Evolutionary conservation across 2,888 invertebrate species (phyloP).

Genomic region (Malacosoma neustria): DNA sequence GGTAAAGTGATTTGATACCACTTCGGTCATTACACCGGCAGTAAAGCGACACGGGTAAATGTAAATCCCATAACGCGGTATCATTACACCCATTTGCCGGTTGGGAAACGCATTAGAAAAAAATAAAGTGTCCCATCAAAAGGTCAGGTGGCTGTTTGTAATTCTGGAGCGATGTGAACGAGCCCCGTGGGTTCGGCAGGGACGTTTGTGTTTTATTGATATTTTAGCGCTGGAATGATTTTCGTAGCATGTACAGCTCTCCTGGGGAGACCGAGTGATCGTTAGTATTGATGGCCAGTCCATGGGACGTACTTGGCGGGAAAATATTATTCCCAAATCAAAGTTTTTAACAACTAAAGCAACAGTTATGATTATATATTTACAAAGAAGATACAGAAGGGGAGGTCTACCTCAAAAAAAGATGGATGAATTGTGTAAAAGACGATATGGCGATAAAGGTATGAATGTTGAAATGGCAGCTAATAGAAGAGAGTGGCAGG

Average conservation of each 20-base stretch:
- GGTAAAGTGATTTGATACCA: constrained; percentile 26
- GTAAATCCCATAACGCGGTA: constrained; percentile 46
- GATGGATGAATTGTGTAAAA: too few species aligned
- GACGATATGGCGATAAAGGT: too few species aligned
- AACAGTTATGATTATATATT: too few species aligned
- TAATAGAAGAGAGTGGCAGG: too few species aligned
- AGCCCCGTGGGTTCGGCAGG: constrained; percentile 34
- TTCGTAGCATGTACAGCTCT: constrained; percentile 51
- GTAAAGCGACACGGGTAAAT: constrained; percentile 60
- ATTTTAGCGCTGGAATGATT: constrained; percentile 70
- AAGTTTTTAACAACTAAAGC: too few species aligned
- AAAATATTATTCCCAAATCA: constrained; percentile 6
- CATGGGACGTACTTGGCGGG: constrained; percentile 30
- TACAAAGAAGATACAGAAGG: too few species aligned
- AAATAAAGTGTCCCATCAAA: constrained; percentile 66
- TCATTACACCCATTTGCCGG: constrained; percentile 34
- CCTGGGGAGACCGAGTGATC: constrained; percentile 48
- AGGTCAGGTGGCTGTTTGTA: constrained; percentile 53
- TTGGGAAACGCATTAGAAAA: constrained; percentile 42
- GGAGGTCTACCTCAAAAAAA: too few species aligned
- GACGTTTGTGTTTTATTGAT: constrained; percentile 69
- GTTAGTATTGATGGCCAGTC: constrained; percentile 54
- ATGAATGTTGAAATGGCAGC: too few species aligned
- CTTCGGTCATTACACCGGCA: constrained; percentile 34
- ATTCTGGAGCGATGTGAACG: constrained; percentile 44